Percentiles rank a stretch among this genome's conserved stretches.
Conservation (phyloP, 2,113 vertebrate genomes). For the Callipepla squamata region DNA sequence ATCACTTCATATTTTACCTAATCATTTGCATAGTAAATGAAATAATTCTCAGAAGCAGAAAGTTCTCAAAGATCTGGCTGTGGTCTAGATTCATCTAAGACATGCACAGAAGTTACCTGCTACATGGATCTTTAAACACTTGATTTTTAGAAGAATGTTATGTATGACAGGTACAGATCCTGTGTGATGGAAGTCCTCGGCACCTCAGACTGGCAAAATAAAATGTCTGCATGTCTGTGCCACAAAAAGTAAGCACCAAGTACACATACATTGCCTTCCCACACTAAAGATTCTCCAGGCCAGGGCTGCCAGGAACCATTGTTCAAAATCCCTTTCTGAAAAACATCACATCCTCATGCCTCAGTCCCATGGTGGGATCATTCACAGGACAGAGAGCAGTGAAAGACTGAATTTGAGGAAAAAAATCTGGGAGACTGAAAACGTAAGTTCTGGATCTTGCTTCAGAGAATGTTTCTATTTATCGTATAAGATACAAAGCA, state of each 20-base stretch:
- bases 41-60: not conserved
- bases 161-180: rapidly evolving
- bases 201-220: not conserved
- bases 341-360: not conserved
- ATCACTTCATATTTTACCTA: not conserved
- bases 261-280: too few relatives aligned
- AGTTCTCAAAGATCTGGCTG: not conserved
- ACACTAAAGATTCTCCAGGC: not conserved
- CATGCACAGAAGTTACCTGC: not conserved
- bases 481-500: not conserved
- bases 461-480: not conserved
- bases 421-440: not conserved
- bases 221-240: rapidly evolving
- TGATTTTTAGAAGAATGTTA: rapidly evolving
- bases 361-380: not conserved
- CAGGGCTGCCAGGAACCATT: not conserved
- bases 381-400: not conserved
- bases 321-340: not conserved
- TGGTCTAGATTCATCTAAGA: not conserved
- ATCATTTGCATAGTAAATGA: not conserved
- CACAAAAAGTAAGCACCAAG: not conserved
- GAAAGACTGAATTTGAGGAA: not conserved
- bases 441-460: not conserved
- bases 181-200: not conserved
- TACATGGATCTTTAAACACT: not conserved